A percentile compares a stretch with the other conserved stretches of the same genome.
Evolutionary conservation across 1,140 invertebrate species (phyloP).

Genomic region (Mactra quadrangularis): DNA sequence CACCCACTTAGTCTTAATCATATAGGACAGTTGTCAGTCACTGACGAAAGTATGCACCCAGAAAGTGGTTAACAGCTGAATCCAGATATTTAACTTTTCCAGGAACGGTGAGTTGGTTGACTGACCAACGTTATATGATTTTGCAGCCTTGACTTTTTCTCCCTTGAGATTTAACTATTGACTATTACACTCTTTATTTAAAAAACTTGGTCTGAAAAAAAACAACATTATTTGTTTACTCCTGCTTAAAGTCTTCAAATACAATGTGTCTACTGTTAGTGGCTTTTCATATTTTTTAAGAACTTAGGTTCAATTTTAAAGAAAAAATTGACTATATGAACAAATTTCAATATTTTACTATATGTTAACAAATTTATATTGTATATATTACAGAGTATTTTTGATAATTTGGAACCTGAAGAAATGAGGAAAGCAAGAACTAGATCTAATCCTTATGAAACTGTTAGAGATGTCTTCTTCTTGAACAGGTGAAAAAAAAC

Average conservation of each 20-base stretch:
- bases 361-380: background rate
- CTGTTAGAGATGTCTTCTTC: slow-evolving; percentile 94
- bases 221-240: too few relatives aligned
- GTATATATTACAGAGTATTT: slow-evolving; percentile 87
- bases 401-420: slow-evolving; percentile 91
- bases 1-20: too few relatives aligned
- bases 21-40: too few relatives aligned
- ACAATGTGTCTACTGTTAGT: background rate
- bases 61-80: too few relatives aligned
- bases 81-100: too few relatives aligned
- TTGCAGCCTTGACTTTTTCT: too few relatives aligned
- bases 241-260: background rate
- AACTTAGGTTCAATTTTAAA: background rate
- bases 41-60: too few relatives aligned
- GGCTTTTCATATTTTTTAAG: background rate
- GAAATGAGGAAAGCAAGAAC: slow-evolving; percentile 92
- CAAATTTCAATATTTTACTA: background rate
- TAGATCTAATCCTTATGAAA: slow-evolving; percentile 97
- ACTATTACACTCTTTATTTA: too few relatives aligned
- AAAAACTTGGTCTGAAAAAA: too few relatives aligned
- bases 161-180: too few relatives aligned
- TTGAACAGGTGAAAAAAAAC: slow-evolving; percentile 89
- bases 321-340: background rate
- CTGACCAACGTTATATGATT: too few relatives aligned
- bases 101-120: too few relatives aligned